Evolutionary conservation across 2,113 vertebrate species (phyloP).

Genomic region (Xenopus borealis): DNA sequence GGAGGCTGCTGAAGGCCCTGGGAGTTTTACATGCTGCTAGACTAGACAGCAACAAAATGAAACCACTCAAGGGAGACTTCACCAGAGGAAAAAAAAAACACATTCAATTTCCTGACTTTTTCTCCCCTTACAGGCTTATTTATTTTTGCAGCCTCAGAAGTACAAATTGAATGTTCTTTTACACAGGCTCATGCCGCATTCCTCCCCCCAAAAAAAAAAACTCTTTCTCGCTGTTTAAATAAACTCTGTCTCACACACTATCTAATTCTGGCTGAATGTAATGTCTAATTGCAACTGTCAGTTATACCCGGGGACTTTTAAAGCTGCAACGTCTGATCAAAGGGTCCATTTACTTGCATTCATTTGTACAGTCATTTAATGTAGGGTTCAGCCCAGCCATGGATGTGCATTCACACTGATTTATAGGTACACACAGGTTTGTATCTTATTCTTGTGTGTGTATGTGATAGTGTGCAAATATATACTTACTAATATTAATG

Average conservation of each 20-base stretch:
- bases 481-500: too few relatives aligned
- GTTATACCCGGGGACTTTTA: background rate
- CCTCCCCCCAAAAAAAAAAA: constrained; percentile 36
- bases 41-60: constrained; percentile 68
- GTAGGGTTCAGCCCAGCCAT: too few relatives aligned
- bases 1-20: constrained; percentile 36
- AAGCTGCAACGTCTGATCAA: too few relatives aligned
- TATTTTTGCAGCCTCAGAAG: constrained; percentile 59
- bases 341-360: too few relatives aligned
- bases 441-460: too few relatives aligned
- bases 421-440: too few relatives aligned
- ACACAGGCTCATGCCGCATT: constrained; percentile 34
- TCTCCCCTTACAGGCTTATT: constrained; percentile 56
- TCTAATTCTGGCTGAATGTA: constrained; percentile 46
- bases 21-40: constrained; percentile 38
- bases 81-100: constrained; percentile 57
- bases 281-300: constrained; percentile 15
- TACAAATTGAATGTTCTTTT: constrained; percentile 47
- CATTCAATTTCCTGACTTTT: constrained; percentile 64
- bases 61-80: constrained; percentile 75
- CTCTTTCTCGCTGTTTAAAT: constrained; percentile 41
- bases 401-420: too few relatives aligned
- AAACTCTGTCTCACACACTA: constrained; percentile 52
- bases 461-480: too few relatives aligned
- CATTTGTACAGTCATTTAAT: too few relatives aligned